Evolutionary conservation across 2,797 vertebrate species (phyloP).

Genomic region (Halcyon smyrnensis): DNA sequence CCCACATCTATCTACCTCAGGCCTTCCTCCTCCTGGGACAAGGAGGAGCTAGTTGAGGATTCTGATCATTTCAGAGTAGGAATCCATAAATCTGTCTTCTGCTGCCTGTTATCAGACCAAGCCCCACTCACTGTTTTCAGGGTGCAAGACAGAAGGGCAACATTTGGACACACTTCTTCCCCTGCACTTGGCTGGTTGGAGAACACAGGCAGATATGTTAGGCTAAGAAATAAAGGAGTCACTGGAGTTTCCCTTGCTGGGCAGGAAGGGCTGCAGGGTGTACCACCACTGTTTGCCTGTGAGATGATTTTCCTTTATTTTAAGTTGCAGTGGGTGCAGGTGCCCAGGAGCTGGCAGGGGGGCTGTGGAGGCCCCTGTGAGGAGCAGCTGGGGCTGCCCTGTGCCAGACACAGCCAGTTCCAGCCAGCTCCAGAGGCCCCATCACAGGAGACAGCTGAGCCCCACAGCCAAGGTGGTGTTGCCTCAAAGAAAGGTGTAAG

Average conservation of each 20-base stretch:
- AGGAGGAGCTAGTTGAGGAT: not conserved
- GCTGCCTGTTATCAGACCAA: accelerated
- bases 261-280: accelerated
- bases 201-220: accelerated
- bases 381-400: not conserved
- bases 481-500: accelerated
- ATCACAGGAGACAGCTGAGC: accelerated
- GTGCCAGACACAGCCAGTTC: not conserved
- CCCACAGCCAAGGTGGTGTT: accelerated
- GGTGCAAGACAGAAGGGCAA: not conserved
- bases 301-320: not conserved
- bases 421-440: accelerated
- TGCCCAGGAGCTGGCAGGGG: not conserved
- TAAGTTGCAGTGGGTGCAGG: not conserved
- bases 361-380: not conserved
- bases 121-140: not conserved
- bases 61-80: not conserved
- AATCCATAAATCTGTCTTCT: not conserved
- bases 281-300: not conserved
- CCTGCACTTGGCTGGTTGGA: accelerated
- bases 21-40: accelerated
- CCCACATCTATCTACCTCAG: not conserved
- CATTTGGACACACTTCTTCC: not conserved
- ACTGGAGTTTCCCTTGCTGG: not conserved
- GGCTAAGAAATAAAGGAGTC: not conserved